Base-by-base conservation (phyloP, 2,888 invertebrate species). In the Limnephilus rhombicus region DNA sequence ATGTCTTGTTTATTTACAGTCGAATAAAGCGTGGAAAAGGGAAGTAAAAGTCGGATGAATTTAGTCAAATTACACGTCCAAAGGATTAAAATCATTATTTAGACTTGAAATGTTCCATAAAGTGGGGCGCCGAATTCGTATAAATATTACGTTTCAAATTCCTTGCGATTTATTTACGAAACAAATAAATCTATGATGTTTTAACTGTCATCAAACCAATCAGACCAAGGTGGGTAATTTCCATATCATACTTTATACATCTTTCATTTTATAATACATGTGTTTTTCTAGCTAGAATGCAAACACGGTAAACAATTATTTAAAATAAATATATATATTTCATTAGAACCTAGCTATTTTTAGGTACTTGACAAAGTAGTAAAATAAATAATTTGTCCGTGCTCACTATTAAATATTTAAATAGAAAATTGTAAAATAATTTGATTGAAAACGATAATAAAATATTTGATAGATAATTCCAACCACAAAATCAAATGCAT, bases 331-430 rank as follows among this genome's bases (percentile, higher is more conserved):
- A 53, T 53, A 24, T 68, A 68, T 68, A 68, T 68, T 68, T 68
- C 68, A 68, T 68, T 68, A 68, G n/a, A 68, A 68, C 68, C 68
- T 68, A 68, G 24, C 68, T 68, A 68, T 68, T 68, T 68, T 68
- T 68, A 68, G 68, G 68, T 68, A 68, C 68, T n/a, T n/a, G 68
- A 68, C 1, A 68, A 68, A 68, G n/a, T 68, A 68, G 68, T 68
- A 68, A 68, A 68, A 68, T 83, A 83, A 83, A 83, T 83, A 31
- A 83, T 83, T 37, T 83, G 31, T 37, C 31, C 31, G 31, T 31
- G 18, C 37, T 37, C 37, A 37, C 37, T 31, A 83, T 31, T 83
- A 83, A 86, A 86, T 86, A 86, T 86, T 12, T 45, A 45, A 45
- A 45, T 68, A 24, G 9, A 68, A 68, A 24, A 68, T n/a, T 24